Evolutionary conservation across 2,888 invertebrate species (phyloP), one percentile per base, ranked within the genome.

Genomic region (Phasia obesa): DNA sequence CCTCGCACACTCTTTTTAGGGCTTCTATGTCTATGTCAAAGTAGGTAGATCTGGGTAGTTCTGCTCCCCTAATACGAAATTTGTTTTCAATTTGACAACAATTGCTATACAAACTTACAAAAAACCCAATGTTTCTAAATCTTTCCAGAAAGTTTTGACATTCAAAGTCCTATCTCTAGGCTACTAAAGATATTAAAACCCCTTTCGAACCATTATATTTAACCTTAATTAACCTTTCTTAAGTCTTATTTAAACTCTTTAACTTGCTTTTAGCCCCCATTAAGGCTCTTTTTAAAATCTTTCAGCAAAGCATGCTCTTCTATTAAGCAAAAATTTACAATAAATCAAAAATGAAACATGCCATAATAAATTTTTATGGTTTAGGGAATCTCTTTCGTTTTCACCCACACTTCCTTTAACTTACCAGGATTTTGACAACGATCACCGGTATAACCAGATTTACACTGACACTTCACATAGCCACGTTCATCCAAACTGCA

Each of bases 381-480:
- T 60, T 23, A 17, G 71, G 60, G 60, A 60, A 42, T 38, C 4
- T 51, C 3, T 19, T n/a, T 19, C 6, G 27, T 53, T 19, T 13
- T 1, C 11, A 11, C 3, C 1, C 6, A 31, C 9, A 31, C 31
- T 1, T 35, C 11, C 35, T 35, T 35, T 35, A 49, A 90, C 92
- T 92, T 90, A 94, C 94, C 93, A 67, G 88, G 86, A 62, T 91
- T 91, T 86, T 94, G 93, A 89, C 91, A 97, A 87, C 94, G 93
- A 23, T 92, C 91, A 74, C 97, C 97, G 0, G 92, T 92, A 90
- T 93, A 96, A 2, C 95, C 95, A 1, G 94, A 92, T 47, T 92
- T 92, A 88, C 97, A 97, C 86, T 94, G 92, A 88, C 97, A 97
- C 11, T 93, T 91, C 1, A 96, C 94, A 84, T 93, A 92, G 59